Evolutionary conservation across 1,140 invertebrate genomes (phyloP).

Genomic region (Chironomus tepperi): DNA sequence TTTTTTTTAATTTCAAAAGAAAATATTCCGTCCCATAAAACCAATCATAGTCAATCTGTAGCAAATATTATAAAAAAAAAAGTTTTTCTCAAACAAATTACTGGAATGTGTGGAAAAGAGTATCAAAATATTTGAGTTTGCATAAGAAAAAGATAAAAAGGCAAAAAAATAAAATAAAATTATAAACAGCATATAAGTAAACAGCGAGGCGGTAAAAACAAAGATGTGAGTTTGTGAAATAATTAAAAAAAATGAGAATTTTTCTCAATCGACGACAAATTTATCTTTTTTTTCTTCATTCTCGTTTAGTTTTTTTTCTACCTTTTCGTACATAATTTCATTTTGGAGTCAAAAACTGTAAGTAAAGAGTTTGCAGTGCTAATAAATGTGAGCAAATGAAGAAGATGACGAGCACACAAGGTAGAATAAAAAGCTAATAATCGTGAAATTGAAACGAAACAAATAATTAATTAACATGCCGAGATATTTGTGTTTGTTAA

Average conservation of each 20-base stretch:
- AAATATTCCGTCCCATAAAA: too few species aligned
- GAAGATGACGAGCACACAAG: neutral
- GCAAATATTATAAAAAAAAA: too few species aligned
- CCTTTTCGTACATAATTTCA: neutral
- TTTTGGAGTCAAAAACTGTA: neutral
- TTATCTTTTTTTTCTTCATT: neutral
- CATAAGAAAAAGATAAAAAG: neutral
- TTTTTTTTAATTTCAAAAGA: too few species aligned
- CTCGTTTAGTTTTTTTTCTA: neutral
- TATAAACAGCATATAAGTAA: slow-evolving; percentile 9
- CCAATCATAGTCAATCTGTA: too few species aligned
- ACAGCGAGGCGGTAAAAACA: neutral
- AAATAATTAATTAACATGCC: slow-evolving; percentile 9
- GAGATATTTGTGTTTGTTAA: neutral
- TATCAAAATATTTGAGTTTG: neutral
- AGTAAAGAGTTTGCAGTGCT: neutral
- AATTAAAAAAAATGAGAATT: neutral
- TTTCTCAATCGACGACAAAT: neutral
- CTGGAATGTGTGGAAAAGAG: too few species aligned
- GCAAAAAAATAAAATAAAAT: neutral
- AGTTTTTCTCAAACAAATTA: too few species aligned
- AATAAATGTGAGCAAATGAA: neutral
- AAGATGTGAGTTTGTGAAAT: slow-evolving; percentile 12
- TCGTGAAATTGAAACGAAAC: neutral
- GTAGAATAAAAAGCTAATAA: too few species aligned